Conservation (phyloP, 2,888 invertebrate genomes). For the Heliothis peltigera region DNA sequence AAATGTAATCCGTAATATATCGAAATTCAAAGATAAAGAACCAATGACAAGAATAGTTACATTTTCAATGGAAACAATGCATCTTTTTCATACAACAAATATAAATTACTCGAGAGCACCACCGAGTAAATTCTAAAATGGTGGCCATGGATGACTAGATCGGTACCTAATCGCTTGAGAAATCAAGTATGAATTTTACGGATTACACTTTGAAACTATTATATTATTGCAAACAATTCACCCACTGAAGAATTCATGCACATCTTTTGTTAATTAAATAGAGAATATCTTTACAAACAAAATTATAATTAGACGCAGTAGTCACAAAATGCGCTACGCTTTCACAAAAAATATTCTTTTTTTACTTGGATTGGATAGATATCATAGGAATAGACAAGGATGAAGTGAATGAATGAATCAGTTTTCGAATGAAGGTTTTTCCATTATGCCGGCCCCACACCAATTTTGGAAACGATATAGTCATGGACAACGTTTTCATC, state of each 20-base stretch:
- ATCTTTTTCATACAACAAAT: slow-evolving; percentile 68
- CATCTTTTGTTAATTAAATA: slow-evolving; percentile 80
- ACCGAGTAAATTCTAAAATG: slow-evolving; percentile 87
- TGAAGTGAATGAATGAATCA: slow-evolving; percentile 43
- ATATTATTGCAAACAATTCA: slow-evolving; percentile 72
- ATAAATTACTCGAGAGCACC: slow-evolving; percentile 78
- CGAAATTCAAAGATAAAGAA: slow-evolving; percentile 48
- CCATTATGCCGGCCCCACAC: too few relatives aligned
- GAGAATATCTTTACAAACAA: slow-evolving; percentile 70
- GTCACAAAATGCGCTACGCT: slow-evolving; percentile 81
- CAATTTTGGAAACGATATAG: too few relatives aligned
- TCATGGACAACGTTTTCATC: too few relatives aligned
- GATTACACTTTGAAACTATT: slow-evolving; percentile 60
- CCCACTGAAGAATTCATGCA: slow-evolving; percentile 88
- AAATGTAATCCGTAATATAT: slow-evolving; percentile 27
- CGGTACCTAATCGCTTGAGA: slow-evolving; percentile 79
- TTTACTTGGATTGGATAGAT: slow-evolving; percentile 45
- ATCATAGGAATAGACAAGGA: slow-evolving; percentile 46
- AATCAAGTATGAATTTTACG: slow-evolving; percentile 71
- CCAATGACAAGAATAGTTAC: slow-evolving; percentile 43
- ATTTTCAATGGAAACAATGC: slow-evolving; percentile 49
- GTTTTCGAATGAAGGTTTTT: slow-evolving; percentile 15
- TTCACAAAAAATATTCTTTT: slow-evolving; percentile 84
- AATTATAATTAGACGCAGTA: slow-evolving; percentile 82
- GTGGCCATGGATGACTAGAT: slow-evolving; percentile 88